Evolutionary conservation across 2,888 invertebrate species (phyloP).

Genomic region (Nephrocerus scutellatus): DNA sequence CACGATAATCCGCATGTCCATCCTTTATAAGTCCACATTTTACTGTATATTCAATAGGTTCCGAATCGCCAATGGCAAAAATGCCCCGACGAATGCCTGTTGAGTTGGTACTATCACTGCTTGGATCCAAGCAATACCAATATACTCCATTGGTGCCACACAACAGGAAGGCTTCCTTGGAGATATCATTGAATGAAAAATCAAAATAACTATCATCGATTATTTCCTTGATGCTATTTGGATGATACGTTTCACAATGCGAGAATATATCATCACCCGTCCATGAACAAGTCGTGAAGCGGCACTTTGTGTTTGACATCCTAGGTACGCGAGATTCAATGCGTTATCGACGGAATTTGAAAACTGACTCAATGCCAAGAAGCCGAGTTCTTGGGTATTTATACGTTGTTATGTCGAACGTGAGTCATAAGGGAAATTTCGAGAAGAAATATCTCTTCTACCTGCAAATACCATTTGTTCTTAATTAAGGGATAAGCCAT

Average conservation of each 20-base stretch:
- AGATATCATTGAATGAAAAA: slow-evolving; percentile 23
- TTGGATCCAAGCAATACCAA: slow-evolving; percentile 21
- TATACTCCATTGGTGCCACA: slow-evolving; percentile 22
- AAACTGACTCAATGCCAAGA: no score
- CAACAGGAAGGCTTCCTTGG: slow-evolving; percentile 20
- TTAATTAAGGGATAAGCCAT: no score
- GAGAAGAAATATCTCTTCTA: no score
- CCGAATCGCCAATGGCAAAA: slow-evolving; percentile 28
- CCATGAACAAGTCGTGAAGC: slow-evolving; percentile 24
- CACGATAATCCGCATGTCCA: slow-evolving; percentile 17
- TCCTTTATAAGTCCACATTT: slow-evolving; percentile 23
- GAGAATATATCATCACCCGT: slow-evolving; percentile 24
- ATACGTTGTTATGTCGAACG: no score
- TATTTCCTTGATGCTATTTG: slow-evolving; percentile 19
- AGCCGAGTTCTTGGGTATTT: no score
- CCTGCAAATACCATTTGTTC: no score
- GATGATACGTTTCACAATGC: slow-evolving; percentile 24
- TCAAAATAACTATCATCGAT: slow-evolving; percentile 17
- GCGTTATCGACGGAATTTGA: no score
- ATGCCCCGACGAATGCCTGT: slow-evolving; percentile 21
- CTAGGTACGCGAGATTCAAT: no score
- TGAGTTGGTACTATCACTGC: neutral
- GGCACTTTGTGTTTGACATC: slow-evolving; percentile 20
- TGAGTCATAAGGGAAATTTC: no score
- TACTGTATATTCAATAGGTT: slow-evolving; percentile 20